Evolutionary conservation across 2,113 vertebrate species (phyloP).

Genomic region (Austrofundulus limnaeus): DNA sequence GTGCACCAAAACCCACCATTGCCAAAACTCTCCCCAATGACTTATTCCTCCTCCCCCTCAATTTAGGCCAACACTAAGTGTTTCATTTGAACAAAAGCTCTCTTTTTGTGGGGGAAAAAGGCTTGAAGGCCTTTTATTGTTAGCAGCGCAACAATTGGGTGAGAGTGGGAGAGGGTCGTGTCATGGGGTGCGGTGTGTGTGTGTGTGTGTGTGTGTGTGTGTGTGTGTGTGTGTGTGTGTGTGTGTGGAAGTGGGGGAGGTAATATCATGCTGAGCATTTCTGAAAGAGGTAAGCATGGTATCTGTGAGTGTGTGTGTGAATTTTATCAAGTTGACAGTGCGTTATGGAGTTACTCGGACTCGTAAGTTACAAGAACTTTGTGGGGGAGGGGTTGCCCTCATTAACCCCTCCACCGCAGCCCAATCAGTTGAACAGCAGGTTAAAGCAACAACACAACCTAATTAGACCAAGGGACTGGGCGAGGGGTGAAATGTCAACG

Average conservation of each 20-base stretch:
- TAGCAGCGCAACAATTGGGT: slow-evolving; percentile 81
- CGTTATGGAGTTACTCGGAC: slow-evolving; percentile 63
- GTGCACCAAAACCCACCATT: too few relatives aligned
- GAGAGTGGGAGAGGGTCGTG: slow-evolving; percentile 18
- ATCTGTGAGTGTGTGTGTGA: slow-evolving; percentile 49
- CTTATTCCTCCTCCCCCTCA: slow-evolving; percentile 62
- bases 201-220: too few relatives aligned
- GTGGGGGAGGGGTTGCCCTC: slow-evolving; percentile 72
- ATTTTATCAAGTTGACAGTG: slow-evolving; percentile 51
- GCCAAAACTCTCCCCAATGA: neutral
- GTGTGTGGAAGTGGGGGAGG: too few relatives aligned
- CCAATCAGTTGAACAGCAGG: slow-evolving; percentile 76
- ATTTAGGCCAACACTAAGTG: slow-evolving; percentile 77
- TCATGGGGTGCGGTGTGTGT: slow-evolving; percentile 5
- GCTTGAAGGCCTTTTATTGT: slow-evolving; percentile 79
- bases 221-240: too few relatives aligned
- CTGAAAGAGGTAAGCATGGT: slow-evolving; percentile 36
- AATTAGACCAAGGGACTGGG: slow-evolving; percentile 82
- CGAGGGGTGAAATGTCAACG: slow-evolving; percentile 81
- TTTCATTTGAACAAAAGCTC: slow-evolving; percentile 79
- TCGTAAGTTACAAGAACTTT: slow-evolving; percentile 67
- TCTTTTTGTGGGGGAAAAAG: slow-evolving; percentile 55
- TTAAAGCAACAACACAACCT: slow-evolving; percentile 86
- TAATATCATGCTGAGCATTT: slow-evolving; percentile 63
- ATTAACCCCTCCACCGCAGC: slow-evolving; percentile 69